Base-by-base conservation (phyloP, 2,888 invertebrate species). In the Sphaerophoria taeniata region DNA sequence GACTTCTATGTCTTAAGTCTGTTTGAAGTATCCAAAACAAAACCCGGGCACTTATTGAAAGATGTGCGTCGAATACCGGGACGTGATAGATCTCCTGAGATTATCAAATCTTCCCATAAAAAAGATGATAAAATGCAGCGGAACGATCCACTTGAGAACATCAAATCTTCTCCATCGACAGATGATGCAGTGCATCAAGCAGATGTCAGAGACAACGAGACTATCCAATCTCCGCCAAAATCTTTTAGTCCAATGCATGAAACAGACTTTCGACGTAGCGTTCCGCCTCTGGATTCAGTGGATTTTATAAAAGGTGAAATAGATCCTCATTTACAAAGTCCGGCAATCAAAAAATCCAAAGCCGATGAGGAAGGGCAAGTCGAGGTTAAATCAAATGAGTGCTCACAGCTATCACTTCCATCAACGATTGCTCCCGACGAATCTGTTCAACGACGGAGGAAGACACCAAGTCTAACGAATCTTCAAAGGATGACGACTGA, bases 21-120 rank as follows among this genome's bases (percentile, higher is more conserved):
- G 56, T 88, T 95, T 56, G 92, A 93, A 80, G 92, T 92, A 61
- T 91, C 91, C 45, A 88, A 69, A 56, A 89, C 89, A 56, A 92
- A 90, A 87, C 90, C 92, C 47, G 93, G 94, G 31, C 91, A 91
- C 89, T 91, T 95, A 71, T 89, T 95, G n/a, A 94, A 93, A 90
- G 93, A 94, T 88, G 95, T 95, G 94, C 90, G 92, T 33, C 89
- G 92, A 60, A 95, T 95, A 88, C 94, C 94, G 4, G 95, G 95
- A 0, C 92, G 95, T 76, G 95, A 95, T 63, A 88, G 89, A 11
- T 94, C 94, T 70, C 95, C 95, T 0, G 87, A 11, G 9, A 55
- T 14, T 43, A 67, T 0, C 31, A 49, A 9, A 5, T 4, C 9
- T 3, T 0, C 11, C 51, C 16, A 12, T 39, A 9, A 3, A 0